Evolutionary conservation across 2,888 invertebrate genomes (phyloP).

Genomic region (Patella depressa): DNA sequence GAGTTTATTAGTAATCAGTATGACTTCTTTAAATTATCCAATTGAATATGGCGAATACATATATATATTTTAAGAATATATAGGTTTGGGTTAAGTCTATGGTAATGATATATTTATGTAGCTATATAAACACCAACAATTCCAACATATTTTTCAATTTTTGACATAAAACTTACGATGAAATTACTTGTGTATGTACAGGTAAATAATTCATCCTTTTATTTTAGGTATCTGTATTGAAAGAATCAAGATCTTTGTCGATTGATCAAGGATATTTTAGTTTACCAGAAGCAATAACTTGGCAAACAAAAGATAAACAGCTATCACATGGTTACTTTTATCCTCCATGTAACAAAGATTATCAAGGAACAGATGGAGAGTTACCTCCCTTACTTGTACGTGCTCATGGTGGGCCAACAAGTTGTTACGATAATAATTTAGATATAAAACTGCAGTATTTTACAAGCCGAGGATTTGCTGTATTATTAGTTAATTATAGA

Average conservation of each 20-base stretch:
- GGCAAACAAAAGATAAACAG: constrained; percentile 59
- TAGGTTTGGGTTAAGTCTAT: too few species aligned
- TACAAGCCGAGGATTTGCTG: constrained; percentile 71
- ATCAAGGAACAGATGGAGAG: constrained; percentile 51
- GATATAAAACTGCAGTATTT: constrained; percentile 70
- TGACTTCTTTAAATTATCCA: too few species aligned
- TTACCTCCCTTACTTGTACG: constrained; percentile 70
- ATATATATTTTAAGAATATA: too few species aligned
- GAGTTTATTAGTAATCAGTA: too few species aligned
- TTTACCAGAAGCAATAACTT: constrained; percentile 65
- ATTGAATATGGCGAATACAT: too few species aligned
- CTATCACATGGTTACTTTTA: constrained; percentile 66
- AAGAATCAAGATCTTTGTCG: constrained; percentile 46
- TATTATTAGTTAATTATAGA: constrained; percentile 72
- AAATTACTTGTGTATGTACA: too few species aligned
- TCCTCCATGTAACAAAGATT: constrained; percentile 69
- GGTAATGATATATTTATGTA: too few species aligned
- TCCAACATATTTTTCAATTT: too few species aligned
- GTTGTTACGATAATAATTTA: constrained; percentile 54
- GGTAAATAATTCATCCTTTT: constrained; percentile 2
- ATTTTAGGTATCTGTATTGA: constrained; percentile 49
- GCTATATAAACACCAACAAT: too few species aligned
- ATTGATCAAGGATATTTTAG: constrained; percentile 66
- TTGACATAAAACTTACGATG: too few species aligned
- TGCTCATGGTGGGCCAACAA: constrained; percentile 73